Evolutionary conservation across 1,140 invertebrate genomes (phyloP).

Genomic region (Magallana angulata): DNA sequence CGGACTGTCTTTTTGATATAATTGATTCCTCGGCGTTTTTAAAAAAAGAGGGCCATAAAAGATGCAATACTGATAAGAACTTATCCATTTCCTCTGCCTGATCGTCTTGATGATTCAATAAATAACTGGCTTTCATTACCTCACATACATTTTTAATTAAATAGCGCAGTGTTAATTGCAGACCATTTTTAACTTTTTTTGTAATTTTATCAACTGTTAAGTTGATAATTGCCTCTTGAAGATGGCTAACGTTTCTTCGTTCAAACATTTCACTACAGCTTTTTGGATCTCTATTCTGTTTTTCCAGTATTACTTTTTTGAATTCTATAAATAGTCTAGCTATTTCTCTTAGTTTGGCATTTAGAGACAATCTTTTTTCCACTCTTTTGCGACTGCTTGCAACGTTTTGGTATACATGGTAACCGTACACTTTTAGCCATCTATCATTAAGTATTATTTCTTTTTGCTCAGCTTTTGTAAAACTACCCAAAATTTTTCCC

Average conservation of each 20-base stretch:
- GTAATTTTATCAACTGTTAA: not conserved
- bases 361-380: constrained; percentile 6
- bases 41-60: constrained; percentile 24
- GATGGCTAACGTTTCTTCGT: not conserved
- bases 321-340: constrained; percentile 33
- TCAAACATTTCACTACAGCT: constrained; percentile 36
- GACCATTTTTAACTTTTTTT: constrained; percentile 33
- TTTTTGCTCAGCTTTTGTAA: constrained; percentile 20
- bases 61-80: not conserved
- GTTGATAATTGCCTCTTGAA: constrained; percentile 3
- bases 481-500: constrained; percentile 26
- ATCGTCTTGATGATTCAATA: not conserved
- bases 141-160: constrained; percentile 3
- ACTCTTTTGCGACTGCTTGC: not conserved
- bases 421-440: constrained; percentile 38
- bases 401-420: not conserved
- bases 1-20: constrained; percentile 20
- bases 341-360: constrained; percentile 37
- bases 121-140: not conserved
- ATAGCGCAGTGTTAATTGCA: constrained; percentile 23
- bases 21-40: constrained; percentile 42
- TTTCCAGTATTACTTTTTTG: constrained; percentile 15
- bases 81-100: constrained; percentile 3
- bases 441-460: not conserved
- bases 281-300: not conserved